These are phyloP conservation scores for Sebastes minor DNA, from an alignment of 2,797 vertebrate genomes.

Conservation along the genomic window DNA sequence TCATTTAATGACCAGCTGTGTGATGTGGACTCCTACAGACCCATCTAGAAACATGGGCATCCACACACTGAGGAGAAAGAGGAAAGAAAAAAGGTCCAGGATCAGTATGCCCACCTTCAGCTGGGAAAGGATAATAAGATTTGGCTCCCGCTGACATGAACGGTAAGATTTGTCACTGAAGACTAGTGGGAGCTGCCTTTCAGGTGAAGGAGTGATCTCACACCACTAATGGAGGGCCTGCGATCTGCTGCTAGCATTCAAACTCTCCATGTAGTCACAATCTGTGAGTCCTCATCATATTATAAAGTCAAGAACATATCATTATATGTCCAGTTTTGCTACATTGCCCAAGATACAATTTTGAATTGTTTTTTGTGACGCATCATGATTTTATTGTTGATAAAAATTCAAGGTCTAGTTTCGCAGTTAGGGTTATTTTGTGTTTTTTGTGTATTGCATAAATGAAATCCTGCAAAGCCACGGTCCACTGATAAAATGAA, in stretches of 20 bases:
- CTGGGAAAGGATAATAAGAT: constrained; percentile 58
- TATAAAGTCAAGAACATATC: neutral
- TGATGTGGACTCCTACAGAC: constrained; percentile 51
- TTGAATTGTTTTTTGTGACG: neutral
- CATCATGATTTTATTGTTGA: neutral
- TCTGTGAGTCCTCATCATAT: neutral
- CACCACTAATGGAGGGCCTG: neutral
- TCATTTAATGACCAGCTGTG: constrained; percentile 69
- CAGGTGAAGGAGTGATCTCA: constrained; percentile 30
- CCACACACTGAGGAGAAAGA: neutral
- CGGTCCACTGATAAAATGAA: neutral
- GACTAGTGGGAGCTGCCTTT: constrained; percentile 39
- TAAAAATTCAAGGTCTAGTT: constrained; percentile 12
- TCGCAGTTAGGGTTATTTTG: neutral
- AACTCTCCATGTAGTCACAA: neutral
- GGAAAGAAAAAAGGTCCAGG: constrained; percentile 1
- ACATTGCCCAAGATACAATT: neutral
- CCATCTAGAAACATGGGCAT: constrained; percentile 60
- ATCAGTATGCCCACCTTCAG: constrained; percentile 30
- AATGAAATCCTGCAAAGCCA: neutral
- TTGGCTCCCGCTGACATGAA: constrained; percentile 67
- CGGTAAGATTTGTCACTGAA: constrained; percentile 43
- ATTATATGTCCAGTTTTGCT: too few relatives aligned
- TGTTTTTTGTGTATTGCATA: neutral
- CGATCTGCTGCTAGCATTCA: constrained; percentile 6